phyloP scores from a whole-genome alignment of 2,113 vertebrate genomes.

The Cettia cetti region DNA sequence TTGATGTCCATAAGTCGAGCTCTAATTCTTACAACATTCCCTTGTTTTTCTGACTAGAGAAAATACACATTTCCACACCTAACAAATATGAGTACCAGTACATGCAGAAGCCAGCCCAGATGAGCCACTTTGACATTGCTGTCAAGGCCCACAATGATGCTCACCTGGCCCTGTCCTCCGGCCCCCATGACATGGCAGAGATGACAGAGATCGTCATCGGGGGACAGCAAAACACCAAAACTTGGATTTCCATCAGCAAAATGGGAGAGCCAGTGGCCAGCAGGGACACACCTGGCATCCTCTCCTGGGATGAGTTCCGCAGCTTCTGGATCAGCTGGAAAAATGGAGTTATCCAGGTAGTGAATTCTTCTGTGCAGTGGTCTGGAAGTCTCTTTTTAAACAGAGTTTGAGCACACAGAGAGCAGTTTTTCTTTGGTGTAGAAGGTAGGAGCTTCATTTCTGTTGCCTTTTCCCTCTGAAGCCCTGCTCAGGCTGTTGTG shows the following conservation, averaged over 20 bases:
- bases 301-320: constrained; percentile 94
- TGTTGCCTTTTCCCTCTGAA: neutral
- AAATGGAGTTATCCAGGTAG: constrained; percentile 81
- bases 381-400: neutral
- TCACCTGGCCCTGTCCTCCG: constrained; percentile 84
- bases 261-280: constrained; percentile 85
- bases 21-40: neutral
- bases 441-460: neutral
- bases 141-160: constrained; percentile 91
- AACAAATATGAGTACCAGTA: constrained; percentile 96
- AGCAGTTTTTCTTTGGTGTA: neutral
- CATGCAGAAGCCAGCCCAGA: constrained; percentile 83
- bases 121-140: constrained; percentile 82
- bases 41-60: constrained; percentile 77
- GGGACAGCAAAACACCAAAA: constrained; percentile 85
- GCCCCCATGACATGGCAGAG: constrained; percentile 84
- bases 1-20: neutral
- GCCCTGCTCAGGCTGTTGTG: neutral
- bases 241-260: constrained; percentile 87
- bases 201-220: constrained; percentile 89
- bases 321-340: constrained; percentile 93
- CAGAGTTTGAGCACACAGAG: neutral
- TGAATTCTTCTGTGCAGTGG: neutral
- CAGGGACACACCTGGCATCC: constrained; percentile 77
- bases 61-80: constrained; percentile 92